These are phyloP conservation scores for Origma solitaria DNA, from an alignment of 2,113 vertebrate species.

Conservation along the genomic window DNA sequence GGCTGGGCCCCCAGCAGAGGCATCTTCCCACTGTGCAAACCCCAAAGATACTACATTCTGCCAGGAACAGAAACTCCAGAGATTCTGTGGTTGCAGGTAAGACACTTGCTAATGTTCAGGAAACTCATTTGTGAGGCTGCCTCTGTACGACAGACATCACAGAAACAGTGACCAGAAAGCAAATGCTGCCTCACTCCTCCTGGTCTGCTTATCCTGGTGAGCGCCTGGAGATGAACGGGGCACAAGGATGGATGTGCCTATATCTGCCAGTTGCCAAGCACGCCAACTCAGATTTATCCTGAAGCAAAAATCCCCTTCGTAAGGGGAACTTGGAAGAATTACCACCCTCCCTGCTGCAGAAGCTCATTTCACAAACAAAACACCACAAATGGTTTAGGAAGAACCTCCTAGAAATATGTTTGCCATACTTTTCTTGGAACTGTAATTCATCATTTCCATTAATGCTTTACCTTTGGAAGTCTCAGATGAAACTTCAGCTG, in stretches of 20 bases:
- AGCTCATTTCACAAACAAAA: not conserved
- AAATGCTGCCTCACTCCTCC: not conserved
- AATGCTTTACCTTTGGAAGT: not conserved
- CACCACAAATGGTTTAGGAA: not conserved
- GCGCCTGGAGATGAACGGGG: not conserved
- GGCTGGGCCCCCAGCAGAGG: not conserved
- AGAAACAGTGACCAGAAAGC: not conserved
- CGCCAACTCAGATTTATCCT: fast-evolving
- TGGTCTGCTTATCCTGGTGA: not conserved
- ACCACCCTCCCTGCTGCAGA: not conserved
- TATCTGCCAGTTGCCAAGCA: not conserved
- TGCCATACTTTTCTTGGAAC: not conserved
- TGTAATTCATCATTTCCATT: not conserved
- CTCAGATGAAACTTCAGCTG: not conserved
- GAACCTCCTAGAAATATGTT: not conserved
- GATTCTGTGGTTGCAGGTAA: not conserved
- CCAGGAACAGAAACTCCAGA: not conserved
- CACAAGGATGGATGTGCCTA: not conserved
- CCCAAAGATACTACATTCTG: not conserved
- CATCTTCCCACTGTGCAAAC: not conserved
- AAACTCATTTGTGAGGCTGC: not conserved
- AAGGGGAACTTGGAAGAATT: not conserved
- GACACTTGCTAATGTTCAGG: not conserved
- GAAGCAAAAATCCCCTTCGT: not conserved
- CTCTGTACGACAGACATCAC: not conserved